Percentiles rank a stretch among this genome's conserved stretches.
phyloP scores from a whole-genome alignment of 2,888 invertebrate species.

The Apodemia mormo region DNA sequence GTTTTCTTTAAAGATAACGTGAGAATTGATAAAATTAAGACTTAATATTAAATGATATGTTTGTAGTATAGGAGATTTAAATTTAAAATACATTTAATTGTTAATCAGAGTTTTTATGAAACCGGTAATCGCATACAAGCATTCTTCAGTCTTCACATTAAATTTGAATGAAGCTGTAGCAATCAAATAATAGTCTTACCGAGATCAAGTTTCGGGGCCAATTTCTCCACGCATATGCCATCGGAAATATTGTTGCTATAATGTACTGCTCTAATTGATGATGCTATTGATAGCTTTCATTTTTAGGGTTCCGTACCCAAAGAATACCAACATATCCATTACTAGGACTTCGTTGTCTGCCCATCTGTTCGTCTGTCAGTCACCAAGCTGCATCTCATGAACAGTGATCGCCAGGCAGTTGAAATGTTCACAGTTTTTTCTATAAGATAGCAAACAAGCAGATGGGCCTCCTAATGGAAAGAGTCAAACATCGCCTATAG shows the following conservation, averaged over 20 bases:
- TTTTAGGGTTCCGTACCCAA: too few relatives aligned
- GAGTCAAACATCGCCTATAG: too few relatives aligned
- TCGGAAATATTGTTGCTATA: conserved; percentile 5
- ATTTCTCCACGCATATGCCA: conserved; percentile 2
- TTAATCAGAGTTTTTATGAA: conserved; percentile 3
- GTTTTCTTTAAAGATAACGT: neutral
- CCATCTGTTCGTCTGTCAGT: too few relatives aligned
- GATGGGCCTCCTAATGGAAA: too few relatives aligned
- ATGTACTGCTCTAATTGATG: conserved; percentile 12
- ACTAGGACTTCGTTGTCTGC: too few relatives aligned
- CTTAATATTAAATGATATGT: neutral
- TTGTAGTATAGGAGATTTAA: neutral
- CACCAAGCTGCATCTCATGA: too few relatives aligned
- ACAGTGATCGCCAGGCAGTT: too few relatives aligned
- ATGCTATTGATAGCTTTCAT: conserved; percentile 4
- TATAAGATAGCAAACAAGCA: too few relatives aligned
- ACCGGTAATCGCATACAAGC: neutral
- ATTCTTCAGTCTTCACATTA: neutral
- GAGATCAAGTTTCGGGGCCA: conserved; percentile 3
- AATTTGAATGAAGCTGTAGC: conserved; percentile 1
- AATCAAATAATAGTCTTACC: conserved; percentile 12
- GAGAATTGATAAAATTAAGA: neutral
- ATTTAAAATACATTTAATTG: conserved; percentile 11
- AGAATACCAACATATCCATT: too few relatives aligned
- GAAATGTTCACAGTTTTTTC: too few relatives aligned